Percentiles rank a stretch among this genome's conserved stretches.
phyloP scores from a whole-genome alignment of 2,113 vertebrate species.

The Chaetorhynchus papuensis region DNA sequence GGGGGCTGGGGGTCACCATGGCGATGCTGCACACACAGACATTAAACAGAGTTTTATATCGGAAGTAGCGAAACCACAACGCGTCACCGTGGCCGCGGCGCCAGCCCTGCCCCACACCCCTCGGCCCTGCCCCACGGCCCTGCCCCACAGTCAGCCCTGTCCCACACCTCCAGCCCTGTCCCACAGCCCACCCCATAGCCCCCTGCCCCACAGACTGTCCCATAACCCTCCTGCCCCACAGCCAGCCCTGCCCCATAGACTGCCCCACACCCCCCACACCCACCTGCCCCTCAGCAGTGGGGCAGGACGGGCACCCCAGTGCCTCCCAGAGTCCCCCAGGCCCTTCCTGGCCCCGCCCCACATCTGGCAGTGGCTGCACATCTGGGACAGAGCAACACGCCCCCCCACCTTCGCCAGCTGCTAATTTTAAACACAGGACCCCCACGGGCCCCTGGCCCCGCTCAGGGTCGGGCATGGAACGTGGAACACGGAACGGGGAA shows the following conservation, averaged over 20 bases:
- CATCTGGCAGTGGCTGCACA: neutral
- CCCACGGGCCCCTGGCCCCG: neutral
- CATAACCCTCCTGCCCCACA: neutral
- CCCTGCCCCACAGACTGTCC: neutral
- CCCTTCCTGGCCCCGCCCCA: neutral
- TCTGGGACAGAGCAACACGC: neutral
- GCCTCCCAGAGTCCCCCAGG: neutral
- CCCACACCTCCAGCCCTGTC: neutral
- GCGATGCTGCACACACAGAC: neutral
- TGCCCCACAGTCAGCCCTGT: neutral
- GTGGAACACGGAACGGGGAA: neutral
- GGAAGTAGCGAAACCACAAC: neutral
- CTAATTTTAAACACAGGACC: neutral
- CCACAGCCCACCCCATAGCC: too few relatives aligned
- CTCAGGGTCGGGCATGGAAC: neutral
- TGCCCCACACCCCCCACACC: neutral
- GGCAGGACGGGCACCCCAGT: neutral
- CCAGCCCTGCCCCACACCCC: neutral
- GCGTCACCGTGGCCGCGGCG: neutral
- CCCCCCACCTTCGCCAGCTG: neutral
- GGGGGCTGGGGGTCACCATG: neutral
- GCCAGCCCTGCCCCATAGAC: neutral
- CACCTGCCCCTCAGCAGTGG: neutral
- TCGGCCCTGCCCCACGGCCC: neutral
- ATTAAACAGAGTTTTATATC: neutral